Evolutionary conservation across 2,797 vertebrate species (phyloP).

Genomic region (Anguilla megastoma): DNA sequence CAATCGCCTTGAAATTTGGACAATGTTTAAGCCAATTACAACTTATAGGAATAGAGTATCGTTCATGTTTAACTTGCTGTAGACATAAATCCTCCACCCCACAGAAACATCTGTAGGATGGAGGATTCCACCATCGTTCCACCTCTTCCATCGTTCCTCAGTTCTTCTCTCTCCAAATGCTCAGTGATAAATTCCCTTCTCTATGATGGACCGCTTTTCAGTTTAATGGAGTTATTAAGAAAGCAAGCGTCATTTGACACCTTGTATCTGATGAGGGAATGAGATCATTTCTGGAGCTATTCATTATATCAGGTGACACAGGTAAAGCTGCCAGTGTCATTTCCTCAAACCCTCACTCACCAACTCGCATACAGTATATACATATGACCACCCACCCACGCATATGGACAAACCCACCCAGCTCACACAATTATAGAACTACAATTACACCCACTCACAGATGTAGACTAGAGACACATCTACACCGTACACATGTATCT

Average conservation of each 20-base stretch:
- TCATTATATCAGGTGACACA: background rate
- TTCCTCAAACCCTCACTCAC: background rate
- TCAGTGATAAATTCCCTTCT: background rate
- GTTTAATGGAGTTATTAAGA: background rate
- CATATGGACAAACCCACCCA: background rate
- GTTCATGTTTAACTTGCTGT: background rate
- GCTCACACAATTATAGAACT: background rate
- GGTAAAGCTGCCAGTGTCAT: background rate
- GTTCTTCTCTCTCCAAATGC: background rate
- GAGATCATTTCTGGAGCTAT: background rate
- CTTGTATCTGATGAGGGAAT: background rate
- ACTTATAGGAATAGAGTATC: background rate
- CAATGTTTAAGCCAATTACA: background rate
- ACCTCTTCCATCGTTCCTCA: background rate
- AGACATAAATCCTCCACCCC: background rate
- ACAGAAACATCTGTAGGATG: background rate
- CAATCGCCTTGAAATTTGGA: background rate
- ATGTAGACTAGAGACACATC: background rate
- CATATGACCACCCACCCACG: background rate
- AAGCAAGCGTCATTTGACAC: background rate
- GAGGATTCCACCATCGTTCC: no score
- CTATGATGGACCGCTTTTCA: background rate
- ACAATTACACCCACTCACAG: background rate
- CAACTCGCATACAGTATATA: background rate
- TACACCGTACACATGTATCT: background rate